phyloP scores from a whole-genome alignment of 2,888 invertebrate species.

The Heliconius ethilla region DNA sequence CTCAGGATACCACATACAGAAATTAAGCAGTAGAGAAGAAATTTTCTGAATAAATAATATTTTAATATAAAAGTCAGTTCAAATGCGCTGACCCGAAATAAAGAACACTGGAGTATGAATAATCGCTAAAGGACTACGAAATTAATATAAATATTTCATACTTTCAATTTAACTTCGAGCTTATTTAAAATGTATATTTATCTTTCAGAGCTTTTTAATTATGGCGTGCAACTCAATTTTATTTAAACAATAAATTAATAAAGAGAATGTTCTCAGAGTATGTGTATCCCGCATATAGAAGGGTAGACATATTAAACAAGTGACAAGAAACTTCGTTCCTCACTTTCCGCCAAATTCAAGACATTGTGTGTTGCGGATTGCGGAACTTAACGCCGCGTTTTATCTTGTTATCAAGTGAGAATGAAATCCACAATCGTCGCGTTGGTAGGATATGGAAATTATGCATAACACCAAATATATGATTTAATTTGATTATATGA shows the following conservation, averaged over 20 bases:
- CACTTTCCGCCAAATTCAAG: no score
- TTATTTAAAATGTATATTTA: conserved; percentile 22
- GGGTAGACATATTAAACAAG: no score
- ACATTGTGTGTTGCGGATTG: no score
- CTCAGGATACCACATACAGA: neutral
- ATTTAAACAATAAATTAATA: neutral
- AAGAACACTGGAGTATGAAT: conserved; percentile 28
- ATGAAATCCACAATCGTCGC: neutral
- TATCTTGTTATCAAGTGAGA: neutral
- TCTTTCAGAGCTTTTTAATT: conserved; percentile 9
- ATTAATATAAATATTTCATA: conserved; percentile 29
- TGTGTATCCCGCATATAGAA: neutral
- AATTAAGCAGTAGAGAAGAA: neutral
- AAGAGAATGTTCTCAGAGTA: neutral
- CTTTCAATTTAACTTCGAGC: conserved; percentile 22
- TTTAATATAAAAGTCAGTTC: conserved; percentile 29
- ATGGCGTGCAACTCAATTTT: neutral
- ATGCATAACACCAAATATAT: neutral
- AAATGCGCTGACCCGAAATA: conserved; percentile 28
- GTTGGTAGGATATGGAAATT: neutral
- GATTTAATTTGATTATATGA: neutral
- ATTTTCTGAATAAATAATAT: conserved; percentile 22
- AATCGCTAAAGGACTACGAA: conserved; percentile 29
- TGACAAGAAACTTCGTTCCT: no score
- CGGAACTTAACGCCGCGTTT: no score